These are phyloP conservation scores for Drosophila sturtevanti DNA, from an alignment of 1,140 invertebrate species.

Conservation along the genomic window DNA sequence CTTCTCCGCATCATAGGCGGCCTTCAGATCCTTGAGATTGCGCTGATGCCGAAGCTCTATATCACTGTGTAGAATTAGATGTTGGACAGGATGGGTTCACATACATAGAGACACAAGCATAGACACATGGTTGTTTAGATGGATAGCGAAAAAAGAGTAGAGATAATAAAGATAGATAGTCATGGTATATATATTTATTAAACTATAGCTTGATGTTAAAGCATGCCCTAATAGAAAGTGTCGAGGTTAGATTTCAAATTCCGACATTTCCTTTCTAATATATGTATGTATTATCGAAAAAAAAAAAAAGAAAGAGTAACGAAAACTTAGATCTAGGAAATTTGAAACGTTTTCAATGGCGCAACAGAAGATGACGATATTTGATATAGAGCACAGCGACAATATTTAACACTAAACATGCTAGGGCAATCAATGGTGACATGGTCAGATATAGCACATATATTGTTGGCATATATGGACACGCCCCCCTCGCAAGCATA, in stretches of 20 bases:
- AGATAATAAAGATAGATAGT: conserved; percentile 29
- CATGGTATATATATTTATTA: neutral
- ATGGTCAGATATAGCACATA: conserved; percentile 79
- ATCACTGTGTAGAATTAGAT: conserved; percentile 54
- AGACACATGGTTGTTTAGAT: neutral
- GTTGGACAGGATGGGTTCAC: neutral
- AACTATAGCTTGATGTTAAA: neutral
- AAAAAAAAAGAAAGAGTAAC: too few relatives aligned
- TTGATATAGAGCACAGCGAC: conserved; percentile 73
- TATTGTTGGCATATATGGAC: conserved; percentile 72
- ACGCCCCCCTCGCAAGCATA: conserved; percentile 73
- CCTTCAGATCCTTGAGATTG: conserved; percentile 80
- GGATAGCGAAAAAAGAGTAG: conserved; percentile 20
- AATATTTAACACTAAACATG: conserved; percentile 79
- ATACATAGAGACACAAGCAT: conserved; percentile 43
- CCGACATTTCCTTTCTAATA: neutral
- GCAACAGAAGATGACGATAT: conserved; percentile 68
- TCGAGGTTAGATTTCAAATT: neutral
- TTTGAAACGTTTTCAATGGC: conserved; percentile 32
- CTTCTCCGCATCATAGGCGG: conserved; percentile 79
- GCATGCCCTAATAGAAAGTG: conserved; percentile 2
- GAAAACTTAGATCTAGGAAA: neutral
- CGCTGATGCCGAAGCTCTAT: conserved; percentile 77
- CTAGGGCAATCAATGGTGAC: conserved; percentile 74
- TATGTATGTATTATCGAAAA: conserved; percentile 5